These are phyloP conservation scores for Gorsachius goisagi DNA, from an alignment of 2,113 vertebrate genomes.

Conservation along the genomic window DNA sequence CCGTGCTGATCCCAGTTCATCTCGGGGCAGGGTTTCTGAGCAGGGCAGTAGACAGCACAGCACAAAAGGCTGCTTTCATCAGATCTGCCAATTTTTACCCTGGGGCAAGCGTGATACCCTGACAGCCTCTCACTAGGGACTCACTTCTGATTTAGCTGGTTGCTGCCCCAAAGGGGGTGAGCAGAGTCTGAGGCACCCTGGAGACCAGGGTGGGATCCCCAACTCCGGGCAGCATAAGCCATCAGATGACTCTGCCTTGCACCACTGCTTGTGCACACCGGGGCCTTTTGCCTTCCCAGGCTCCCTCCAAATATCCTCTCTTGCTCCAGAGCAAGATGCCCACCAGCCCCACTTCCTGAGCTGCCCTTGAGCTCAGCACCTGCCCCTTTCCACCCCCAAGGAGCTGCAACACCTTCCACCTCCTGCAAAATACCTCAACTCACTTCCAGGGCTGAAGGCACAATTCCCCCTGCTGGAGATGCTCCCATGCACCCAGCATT, in stretches of 20 bases:
- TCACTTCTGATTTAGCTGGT: background rate
- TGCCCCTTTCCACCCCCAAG: background rate
- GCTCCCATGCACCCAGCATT: fast-evolving
- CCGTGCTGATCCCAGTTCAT: background rate
- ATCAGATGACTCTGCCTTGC: background rate
- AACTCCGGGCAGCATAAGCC: background rate
- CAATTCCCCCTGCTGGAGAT: background rate
- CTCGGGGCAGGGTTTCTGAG: background rate
- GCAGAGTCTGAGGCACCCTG: background rate
- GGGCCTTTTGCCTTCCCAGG: background rate
- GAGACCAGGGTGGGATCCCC: background rate
- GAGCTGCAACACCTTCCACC: background rate
- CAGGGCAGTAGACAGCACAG: background rate
- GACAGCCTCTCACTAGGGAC: fast-evolving
- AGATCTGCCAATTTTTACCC: background rate
- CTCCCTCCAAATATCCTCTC: too few relatives aligned
- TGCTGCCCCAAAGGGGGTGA: fast-evolving
- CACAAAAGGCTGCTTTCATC: constrained; percentile 7
- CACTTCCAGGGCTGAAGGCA: background rate
- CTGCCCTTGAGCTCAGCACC: background rate
- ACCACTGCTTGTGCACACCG: fast-evolving
- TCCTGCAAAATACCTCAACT: background rate
- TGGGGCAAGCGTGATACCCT: fast-evolving
- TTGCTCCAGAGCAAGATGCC: background rate
- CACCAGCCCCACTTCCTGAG: too few relatives aligned